A percentile compares a stretch with the other conserved stretches of the same genome.
phyloP scores from a whole-genome alignment of 2,797 vertebrate genomes.

The Agapornis canus region DNA sequence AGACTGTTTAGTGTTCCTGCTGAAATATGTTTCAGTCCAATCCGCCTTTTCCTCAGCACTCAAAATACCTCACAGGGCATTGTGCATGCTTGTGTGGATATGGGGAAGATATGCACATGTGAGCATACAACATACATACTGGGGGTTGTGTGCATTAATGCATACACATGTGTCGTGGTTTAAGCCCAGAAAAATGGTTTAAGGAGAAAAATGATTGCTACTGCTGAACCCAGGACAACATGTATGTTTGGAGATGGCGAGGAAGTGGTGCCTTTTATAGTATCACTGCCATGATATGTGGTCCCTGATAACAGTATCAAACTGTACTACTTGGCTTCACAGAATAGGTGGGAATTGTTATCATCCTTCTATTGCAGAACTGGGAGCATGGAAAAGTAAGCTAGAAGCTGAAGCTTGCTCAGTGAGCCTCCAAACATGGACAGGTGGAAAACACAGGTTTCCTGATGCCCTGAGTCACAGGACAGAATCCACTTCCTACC shows the following conservation, averaged over 20 bases:
- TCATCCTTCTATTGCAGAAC: not conserved
- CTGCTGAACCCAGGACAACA: no score
- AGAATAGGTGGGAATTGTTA: not conserved
- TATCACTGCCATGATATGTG: not conserved
- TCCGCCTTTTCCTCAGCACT: not conserved
- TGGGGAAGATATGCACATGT: rapidly evolving
- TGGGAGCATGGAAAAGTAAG: not conserved
- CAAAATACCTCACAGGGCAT: not conserved
- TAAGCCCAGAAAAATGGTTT: no score
- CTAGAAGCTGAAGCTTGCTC: not conserved
- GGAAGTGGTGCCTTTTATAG: not conserved
- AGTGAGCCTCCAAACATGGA: rapidly evolving
- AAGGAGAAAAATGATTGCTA: no score
- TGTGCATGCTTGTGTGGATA: no score
- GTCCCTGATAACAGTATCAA: not conserved
- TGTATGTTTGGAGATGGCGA: not conserved
- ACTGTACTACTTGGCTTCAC: not conserved
- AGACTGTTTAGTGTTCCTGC: not conserved
- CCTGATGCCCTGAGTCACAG: not conserved
- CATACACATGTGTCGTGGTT: rapidly evolving
- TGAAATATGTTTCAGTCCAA: not conserved
- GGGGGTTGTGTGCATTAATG: no score
- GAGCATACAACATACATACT: not conserved
- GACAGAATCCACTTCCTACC: not conserved
- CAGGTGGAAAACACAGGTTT: not conserved